Percentiles rank a stretch among this genome's conserved stretches.
These are phyloP conservation scores for Astyanax mexicanus DNA, from an alignment of 2,797 vertebrate species.

Conservation along the genomic window DNA sequence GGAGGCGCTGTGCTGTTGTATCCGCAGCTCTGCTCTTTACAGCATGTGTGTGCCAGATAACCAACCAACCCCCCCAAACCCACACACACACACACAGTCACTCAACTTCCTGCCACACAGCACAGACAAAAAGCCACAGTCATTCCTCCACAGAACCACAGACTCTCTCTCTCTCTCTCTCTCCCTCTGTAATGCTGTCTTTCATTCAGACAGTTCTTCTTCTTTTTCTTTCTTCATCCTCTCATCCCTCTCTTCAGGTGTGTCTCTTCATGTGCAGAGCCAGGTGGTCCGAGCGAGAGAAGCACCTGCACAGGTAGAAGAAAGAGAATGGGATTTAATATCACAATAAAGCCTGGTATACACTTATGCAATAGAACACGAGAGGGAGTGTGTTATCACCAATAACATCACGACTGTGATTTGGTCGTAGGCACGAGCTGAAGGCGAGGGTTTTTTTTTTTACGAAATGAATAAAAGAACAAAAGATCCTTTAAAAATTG, in stretches of 20 bases:
- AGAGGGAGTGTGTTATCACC: too few species aligned
- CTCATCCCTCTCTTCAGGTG: slow-evolving; percentile 81
- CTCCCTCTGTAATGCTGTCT: neutral
- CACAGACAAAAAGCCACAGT: slow-evolving; percentile 10
- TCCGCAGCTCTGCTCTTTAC: neutral
- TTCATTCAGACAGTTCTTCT: slow-evolving; percentile 26
- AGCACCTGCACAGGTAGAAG: slow-evolving; percentile 86
- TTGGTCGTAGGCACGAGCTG: too few species aligned
- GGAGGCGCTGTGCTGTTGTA: neutral
- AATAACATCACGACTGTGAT: too few species aligned
- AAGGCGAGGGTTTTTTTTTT: too few species aligned
- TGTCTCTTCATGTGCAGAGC: slow-evolving; percentile 99
- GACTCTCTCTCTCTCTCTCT: slow-evolving; percentile 52
- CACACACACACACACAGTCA: neutral
- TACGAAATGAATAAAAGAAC: too few species aligned
- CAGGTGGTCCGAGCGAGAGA: slow-evolving; percentile 98
- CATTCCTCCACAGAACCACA: slow-evolving; percentile 22
- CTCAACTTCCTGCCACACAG: slow-evolving; percentile 11
- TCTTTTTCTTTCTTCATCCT: slow-evolving; percentile 26
- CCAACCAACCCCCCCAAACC: too few species aligned
- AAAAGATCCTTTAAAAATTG: too few species aligned
- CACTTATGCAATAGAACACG: too few species aligned
- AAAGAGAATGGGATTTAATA: slow-evolving; percentile 54
- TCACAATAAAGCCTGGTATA: too few species aligned
- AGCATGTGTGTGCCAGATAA: neutral